These are phyloP conservation scores for Dasysyrphus tricinctus DNA, from an alignment of 2,888 invertebrate species.

Conservation along the genomic window DNA sequence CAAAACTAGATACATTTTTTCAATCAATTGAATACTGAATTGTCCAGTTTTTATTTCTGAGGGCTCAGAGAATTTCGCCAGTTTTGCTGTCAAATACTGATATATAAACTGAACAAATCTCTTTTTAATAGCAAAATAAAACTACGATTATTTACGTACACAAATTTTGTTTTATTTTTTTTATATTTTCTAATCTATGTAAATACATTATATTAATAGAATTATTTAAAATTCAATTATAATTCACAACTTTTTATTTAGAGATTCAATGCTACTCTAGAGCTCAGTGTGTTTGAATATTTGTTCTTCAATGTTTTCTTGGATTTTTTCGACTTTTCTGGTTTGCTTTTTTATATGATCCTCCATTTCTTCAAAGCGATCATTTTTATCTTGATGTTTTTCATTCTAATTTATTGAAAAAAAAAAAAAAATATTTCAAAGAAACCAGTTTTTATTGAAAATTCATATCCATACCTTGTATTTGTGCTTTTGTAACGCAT, in stretches of 20 bases:
- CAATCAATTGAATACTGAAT: too few species aligned
- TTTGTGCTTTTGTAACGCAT: constrained; percentile 88
- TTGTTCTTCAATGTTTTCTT: constrained; percentile 90
- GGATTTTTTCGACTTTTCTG: constrained; percentile 93
- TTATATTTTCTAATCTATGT: neutral
- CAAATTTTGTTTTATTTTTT: neutral
- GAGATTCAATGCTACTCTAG: constrained; percentile 82
- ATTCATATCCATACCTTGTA: constrained; percentile 84
- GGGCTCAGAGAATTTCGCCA: too few species aligned
- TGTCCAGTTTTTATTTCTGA: too few species aligned
- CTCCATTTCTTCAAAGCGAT: constrained; percentile 87
- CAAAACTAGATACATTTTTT: too few species aligned
- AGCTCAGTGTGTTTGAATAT: constrained; percentile 92
- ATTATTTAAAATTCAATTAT: constrained; percentile 4
- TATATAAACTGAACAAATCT: too few species aligned
- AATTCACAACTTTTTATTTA: neutral
- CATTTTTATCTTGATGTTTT: constrained; percentile 86
- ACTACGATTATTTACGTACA: neutral
- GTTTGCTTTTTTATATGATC: constrained; percentile 93
- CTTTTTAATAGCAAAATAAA: neutral
- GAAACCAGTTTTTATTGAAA: neutral
- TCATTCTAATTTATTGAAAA: constrained; percentile 82
- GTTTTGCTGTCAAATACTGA: too few species aligned
- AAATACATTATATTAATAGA: neutral
- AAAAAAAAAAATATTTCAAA: neutral